Evolutionary conservation across 37 sponge, comb jelly and placozoan genomes (phyloP), one percentile per base, ranked within the genome.

Genomic region (Amphimedon queenslandica): DNA sequence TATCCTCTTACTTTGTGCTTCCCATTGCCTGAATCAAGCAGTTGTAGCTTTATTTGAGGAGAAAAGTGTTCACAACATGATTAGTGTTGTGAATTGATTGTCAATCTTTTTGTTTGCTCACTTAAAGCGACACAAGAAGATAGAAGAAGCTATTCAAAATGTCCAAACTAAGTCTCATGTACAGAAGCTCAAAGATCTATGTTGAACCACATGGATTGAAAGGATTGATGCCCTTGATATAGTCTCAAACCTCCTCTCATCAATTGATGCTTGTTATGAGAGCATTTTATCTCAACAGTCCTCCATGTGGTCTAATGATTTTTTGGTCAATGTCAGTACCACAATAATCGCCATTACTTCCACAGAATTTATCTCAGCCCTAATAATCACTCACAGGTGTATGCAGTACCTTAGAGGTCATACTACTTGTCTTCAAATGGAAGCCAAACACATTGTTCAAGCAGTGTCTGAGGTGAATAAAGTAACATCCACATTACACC

Each of bases 221-320:
- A n/a, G n/a, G n/a, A n/a, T n/a, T n/a, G n/a, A n/a, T n/a, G n/a
- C n/a, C n/a, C n/a, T n/a, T n/a, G n/a, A n/a, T n/a, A n/a, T n/a
- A n/a, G n/a, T n/a, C n/a, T n/a, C n/a, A n/a, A n/a, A n/a, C n/a
- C 76, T 81, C 25, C 73, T 75, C 37, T 55, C 58, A 64, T 80
- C 81, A 33, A 75, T 82, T 82, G 82, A 82, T 39, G 66, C 53
- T 29, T 76, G 88, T 78, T 63, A 76, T 43, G 72, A 81, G 40
- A 69, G 76, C 21, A 87, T 87, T 35, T 84, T 40, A n/a, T 18
- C 51, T 42, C 73, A 84, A 33, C 65, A 72, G 24, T 63, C 75
- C 24, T 2, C 35, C 55, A 21, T 63, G 35, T 88, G 89, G 83
- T 58, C 68, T 37, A 13, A 58, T 57, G 83, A 82, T 37, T 78